Base-by-base conservation (phyloP, 2,888 invertebrate genomes). In the Melieria picta region DNA sequence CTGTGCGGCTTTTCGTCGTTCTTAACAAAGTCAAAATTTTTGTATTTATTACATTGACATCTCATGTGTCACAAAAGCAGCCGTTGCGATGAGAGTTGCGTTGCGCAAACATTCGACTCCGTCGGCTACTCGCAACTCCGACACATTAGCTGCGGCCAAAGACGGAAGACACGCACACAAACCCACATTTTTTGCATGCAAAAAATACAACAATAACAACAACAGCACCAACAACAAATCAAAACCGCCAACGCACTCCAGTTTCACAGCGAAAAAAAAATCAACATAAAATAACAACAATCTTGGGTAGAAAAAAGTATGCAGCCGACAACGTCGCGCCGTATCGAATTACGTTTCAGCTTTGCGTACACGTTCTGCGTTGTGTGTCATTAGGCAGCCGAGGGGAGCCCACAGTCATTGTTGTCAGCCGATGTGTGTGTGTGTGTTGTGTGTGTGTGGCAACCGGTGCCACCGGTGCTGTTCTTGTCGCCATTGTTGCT, bases 41-140 rank as follows among this genome's bases (percentile, higher is more conserved):
- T 75, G 77, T 77, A 78, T 77, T 79, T 79, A 79, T 79, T 79
- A 74, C 79, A 77, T 79, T 79, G 79, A 77, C 77, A 79, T 73
- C 52, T 52, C 52, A 52, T 52, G 52, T 52, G 52, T 52, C 52
- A 52, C 52, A 52, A 52, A n/a, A 13, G 52, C 11, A 52, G 52
- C 30, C 30, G 30, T 30, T 30, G 30, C 30, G 30, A 30, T 30
- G 30, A 30, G 30, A 30, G 30, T 30, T 30, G 30, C 30, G 30
- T 30, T 30, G 30, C 30, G 30, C 30, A 30, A 30, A 30, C 30
- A 30, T 30, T 30, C 30, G 30, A 30, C 30, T 30, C 30, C 2
- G 30, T 30, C 30, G 30, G 30, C 30, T 2, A 30, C 30, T 30
- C 1, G 30, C 30, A 30, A 30, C 30, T 30, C 30, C 30, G 30